These are phyloP conservation scores for Pempheris klunzingeri DNA, from an alignment of 2,797 vertebrate species.

Conservation along the genomic window DNA sequence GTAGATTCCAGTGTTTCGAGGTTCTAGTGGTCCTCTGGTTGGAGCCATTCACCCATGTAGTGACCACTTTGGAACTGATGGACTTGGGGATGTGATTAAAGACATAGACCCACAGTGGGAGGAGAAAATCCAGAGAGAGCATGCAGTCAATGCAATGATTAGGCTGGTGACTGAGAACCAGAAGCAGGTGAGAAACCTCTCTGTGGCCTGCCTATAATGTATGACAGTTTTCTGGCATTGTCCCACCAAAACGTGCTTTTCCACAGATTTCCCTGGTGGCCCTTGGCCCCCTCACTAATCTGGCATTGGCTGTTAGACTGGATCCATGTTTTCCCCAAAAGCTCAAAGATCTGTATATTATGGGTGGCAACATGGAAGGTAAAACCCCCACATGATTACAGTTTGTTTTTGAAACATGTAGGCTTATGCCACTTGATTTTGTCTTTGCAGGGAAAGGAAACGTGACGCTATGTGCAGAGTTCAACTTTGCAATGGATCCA, in stretches of 20 bases:
- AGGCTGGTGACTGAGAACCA: conserved; percentile 80
- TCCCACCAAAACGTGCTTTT: not conserved
- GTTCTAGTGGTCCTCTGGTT: conserved; percentile 75
- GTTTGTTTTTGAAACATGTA: not conserved
- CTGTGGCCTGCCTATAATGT: not conserved
- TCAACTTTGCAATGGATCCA: conserved; percentile 86
- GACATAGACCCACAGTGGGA: conserved; percentile 78
- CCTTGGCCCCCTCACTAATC: conserved; percentile 86
- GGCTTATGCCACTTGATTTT: not conserved
- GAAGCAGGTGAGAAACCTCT: conserved; percentile 75
- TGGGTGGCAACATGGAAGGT: conserved; percentile 90
- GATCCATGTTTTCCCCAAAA: conserved; percentile 84
- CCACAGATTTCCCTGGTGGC: conserved; percentile 85
- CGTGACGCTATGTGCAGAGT: conserved; percentile 82
- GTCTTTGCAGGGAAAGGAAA: conserved; percentile 84
- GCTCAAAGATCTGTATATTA: conserved; percentile 85
- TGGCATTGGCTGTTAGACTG: conserved; percentile 84
- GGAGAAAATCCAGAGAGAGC: conserved; percentile 81
- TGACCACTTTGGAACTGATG: conserved; percentile 85
- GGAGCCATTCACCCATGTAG: conserved; percentile 10
- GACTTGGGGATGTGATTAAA: conserved; percentile 83
- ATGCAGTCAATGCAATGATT: conserved; percentile 82
- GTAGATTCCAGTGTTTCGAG: conserved; percentile 87
- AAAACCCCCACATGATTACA: not conserved
- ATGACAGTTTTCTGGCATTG: conserved; percentile 22